phyloP scores from a whole-genome alignment of 1,140 invertebrate genomes.

The Listronotus bonariensis region DNA sequence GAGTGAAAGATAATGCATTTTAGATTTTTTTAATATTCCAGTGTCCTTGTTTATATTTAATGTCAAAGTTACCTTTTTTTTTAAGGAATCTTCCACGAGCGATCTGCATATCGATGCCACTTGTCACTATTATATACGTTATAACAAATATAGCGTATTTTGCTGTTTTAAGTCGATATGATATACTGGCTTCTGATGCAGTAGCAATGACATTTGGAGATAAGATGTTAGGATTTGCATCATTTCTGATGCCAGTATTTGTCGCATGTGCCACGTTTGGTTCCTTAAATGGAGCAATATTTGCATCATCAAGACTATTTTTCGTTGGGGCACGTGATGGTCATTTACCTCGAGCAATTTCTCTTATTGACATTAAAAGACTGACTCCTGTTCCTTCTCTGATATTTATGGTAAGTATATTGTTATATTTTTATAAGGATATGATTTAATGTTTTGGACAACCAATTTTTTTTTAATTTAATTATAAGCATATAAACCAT shows the following conservation, averaged over 20 bases:
- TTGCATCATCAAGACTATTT: constrained; percentile 83
- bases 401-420: constrained; percentile 80
- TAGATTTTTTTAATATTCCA: too few species aligned
- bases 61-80: too few species aligned
- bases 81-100: constrained; percentile 85
- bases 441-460: not conserved
- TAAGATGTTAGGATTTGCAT: constrained; percentile 74
- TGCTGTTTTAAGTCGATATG: constrained; percentile 77
- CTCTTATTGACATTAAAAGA: constrained; percentile 83
- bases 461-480: too few species aligned
- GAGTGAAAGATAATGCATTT: too few species aligned
- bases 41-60: too few species aligned
- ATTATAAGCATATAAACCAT: too few species aligned
- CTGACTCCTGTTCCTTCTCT: constrained; percentile 90
- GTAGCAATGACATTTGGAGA: constrained; percentile 92
- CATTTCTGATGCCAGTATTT: constrained; percentile 88
- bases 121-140: constrained; percentile 88
- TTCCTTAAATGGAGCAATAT: constrained; percentile 86
- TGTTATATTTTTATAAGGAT: not conserved
- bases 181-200: constrained; percentile 81
- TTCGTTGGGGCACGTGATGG: constrained; percentile 92
- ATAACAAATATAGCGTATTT: constrained; percentile 91
- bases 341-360: constrained; percentile 85
- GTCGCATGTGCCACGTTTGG: constrained; percentile 88
- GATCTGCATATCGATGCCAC: constrained; percentile 89